These are phyloP conservation scores for Furcula furcula DNA, from an alignment of 2,888 invertebrate genomes.

Conservation along the genomic window DNA sequence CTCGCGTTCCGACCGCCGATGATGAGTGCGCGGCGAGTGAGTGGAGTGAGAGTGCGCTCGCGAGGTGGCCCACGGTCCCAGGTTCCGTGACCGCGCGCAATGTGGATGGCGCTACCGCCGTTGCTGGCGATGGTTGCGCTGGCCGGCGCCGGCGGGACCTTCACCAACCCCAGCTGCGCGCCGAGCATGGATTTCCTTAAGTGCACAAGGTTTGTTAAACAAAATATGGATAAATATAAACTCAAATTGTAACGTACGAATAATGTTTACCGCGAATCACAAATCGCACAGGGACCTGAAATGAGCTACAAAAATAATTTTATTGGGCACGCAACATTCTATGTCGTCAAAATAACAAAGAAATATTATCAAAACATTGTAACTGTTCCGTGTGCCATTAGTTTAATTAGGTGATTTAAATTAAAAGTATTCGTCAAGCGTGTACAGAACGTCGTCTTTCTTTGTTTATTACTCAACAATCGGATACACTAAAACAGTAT, in stretches of 20 bases:
- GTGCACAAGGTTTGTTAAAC: constrained; percentile 71
- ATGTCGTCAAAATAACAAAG: too few species aligned
- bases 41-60: constrained; percentile 61
- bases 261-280: constrained; percentile 19
- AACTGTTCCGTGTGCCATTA: constrained; percentile 14
- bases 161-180: constrained; percentile 42
- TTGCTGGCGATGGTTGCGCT: constrained; percentile 60
- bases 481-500: too few species aligned
- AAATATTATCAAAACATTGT: too few species aligned
- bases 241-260: background rate
- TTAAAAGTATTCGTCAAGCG: constrained; percentile 5
- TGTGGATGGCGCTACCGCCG: constrained; percentile 64
- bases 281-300: constrained; percentile 51
- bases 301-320: constrained; percentile 74
- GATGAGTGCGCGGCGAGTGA: constrained; percentile 64
- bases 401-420: constrained; percentile 10
- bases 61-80: constrained; percentile 53
- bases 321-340: constrained; percentile 54
- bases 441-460: too few species aligned
- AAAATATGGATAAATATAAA: constrained; percentile 10
- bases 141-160: constrained; percentile 45
- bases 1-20: constrained; percentile 49
- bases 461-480: too few species aligned
- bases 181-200: constrained; percentile 72
- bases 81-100: constrained; percentile 55